Base-by-base conservation (phyloP, 1,140 invertebrate genomes). In the Pseudomyrmex cubaensis region DNA sequence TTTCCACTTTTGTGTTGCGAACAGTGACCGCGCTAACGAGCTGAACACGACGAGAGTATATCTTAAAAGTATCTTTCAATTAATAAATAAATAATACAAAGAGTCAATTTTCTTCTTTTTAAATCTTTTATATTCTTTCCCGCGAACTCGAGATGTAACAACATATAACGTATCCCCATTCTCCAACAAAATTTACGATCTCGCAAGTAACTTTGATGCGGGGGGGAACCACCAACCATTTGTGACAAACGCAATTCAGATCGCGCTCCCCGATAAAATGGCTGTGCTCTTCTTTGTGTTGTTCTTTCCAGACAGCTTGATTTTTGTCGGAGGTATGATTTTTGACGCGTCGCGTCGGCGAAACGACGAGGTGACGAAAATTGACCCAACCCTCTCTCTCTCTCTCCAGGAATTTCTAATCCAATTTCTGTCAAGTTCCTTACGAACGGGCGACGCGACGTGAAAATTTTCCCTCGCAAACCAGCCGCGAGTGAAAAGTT, bases 381-480 rank as follows among this genome's bases (percentile, higher is more conserved):
- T 84, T 77, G 74, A 78, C 63, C 73, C 74, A 50, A 76, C 73
- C 46, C 25, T 67, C 74, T 25, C 35, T 67, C 74, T 25, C 35
- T 7, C 35, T 35, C 35, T 20, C 46, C 25, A 22, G 73, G 54
- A 78, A 84, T 84, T 84, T 78, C 74, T 84, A 84, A 84, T 84
- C 64, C 74, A 84, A 84, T 84, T 84, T 62, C 56, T 84, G 82
- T 84, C 73, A 78, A 78, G 35, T 80, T 78, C 80, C 74, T 78
- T 62, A 48, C 57, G 35, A 7, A 61, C 48, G 20, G 48, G 17
- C 64, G 52, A 77, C 64, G 63, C 25, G 62, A 78, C 52, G 46
- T 84, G 82, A 69, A 84, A 80, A 84, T 77, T 72, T 35, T 35
- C 77, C 63, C 83, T 63, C 44, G 57, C 61, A 25, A 63, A 50